These are phyloP conservation scores for Stenodema calcarata DNA, from an alignment of 2,888 invertebrate species.

Conservation along the genomic window DNA sequence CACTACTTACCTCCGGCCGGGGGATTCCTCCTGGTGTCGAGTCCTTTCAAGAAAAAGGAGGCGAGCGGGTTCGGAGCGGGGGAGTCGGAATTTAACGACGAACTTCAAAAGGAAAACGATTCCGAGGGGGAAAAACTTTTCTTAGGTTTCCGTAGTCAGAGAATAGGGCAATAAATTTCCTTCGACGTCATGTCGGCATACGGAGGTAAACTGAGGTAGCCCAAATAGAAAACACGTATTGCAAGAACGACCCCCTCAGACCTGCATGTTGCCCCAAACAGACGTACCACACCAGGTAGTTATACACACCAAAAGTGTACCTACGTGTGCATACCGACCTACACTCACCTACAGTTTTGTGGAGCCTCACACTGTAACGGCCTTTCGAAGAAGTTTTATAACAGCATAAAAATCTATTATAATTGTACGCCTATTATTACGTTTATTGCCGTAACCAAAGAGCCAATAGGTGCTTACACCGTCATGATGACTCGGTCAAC, in stretches of 20 bases:
- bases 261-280: not conserved
- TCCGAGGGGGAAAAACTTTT: not conserved
- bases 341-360: too few species aligned
- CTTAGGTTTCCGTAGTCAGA: not conserved
- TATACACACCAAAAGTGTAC: not conserved
- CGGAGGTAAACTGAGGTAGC: not conserved
- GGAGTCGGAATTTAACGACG: not conserved
- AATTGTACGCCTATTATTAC: not conserved
- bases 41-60: not conserved
- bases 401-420: too few species aligned
- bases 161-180: conserved; percentile 14
- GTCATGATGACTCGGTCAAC: too few species aligned
- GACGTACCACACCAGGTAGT: too few species aligned
- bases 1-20: conserved; percentile 23
- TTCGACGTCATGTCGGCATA: not conserved
- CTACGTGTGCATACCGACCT: not conserved
- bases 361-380: not conserved
- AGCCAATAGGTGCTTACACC: not conserved
- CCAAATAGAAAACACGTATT: not conserved
- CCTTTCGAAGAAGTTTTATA: too few species aligned
- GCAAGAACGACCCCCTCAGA: not conserved
- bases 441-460: not conserved
- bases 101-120: conserved; percentile 6
- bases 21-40: not conserved
- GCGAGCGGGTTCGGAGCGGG: not conserved